Evolutionary conservation across 2,797 vertebrate genomes (phyloP).

Genomic region (Clamator glandarius): DNA sequence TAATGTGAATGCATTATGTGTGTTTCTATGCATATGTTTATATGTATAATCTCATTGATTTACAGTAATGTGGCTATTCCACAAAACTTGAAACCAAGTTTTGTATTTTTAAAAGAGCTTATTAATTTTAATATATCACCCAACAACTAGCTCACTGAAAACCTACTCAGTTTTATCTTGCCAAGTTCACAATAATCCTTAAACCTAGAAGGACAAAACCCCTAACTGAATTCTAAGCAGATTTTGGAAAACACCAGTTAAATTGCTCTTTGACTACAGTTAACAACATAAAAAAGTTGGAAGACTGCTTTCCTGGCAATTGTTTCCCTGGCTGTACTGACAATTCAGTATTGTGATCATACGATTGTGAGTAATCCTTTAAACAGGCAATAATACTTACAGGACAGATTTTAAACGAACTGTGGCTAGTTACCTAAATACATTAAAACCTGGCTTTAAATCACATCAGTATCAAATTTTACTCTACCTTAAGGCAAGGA

Average conservation of each 20-base stretch:
- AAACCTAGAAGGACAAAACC: not conserved
- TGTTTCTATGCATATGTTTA: not conserved
- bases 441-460: constrained; percentile 61
- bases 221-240: not conserved
- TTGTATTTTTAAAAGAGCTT: not conserved
- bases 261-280: not conserved
- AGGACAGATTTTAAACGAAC: not conserved
- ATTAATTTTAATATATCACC: not conserved
- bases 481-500: not conserved
- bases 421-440: not conserved
- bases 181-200: not conserved
- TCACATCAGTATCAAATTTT: constrained; percentile 35
- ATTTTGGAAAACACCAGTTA: not conserved
- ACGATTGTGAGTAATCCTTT: constrained; percentile 32
- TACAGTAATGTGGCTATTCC: not conserved
- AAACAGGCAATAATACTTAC: constrained; percentile 74
- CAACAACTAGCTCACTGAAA: not conserved
- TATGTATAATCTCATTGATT: not conserved
- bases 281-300: not conserved
- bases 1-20: not conserved
- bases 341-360: not conserved
- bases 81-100: not conserved
- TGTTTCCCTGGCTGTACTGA: not conserved
- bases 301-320: not conserved
- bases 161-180: not conserved